phyloP scores from a whole-genome alignment of 2,888 invertebrate genomes.

The Pherbina coryleti region DNA sequence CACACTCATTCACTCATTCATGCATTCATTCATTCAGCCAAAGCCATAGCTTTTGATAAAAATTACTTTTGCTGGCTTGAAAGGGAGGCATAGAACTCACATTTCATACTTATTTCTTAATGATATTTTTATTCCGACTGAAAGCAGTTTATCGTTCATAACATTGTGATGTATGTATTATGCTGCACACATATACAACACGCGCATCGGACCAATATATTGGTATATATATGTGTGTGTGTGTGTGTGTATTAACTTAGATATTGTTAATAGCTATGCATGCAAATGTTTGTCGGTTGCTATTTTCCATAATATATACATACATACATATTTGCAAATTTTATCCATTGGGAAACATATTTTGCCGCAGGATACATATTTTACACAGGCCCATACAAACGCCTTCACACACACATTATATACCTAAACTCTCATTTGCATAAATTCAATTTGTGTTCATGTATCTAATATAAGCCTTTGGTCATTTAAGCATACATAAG shows the following conservation, averaged over 20 bases:
- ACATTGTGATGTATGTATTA: constrained; percentile 15
- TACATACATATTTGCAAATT: constrained; percentile 14
- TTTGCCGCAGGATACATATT: constrained; percentile 21
- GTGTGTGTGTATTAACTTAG: not conserved
- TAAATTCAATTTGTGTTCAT: constrained; percentile 52
- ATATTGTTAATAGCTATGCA: not conserved
- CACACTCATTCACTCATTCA: not conserved
- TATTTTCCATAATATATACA: constrained; percentile 1
- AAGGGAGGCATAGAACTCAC: constrained; percentile 51
- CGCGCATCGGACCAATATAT: not conserved
- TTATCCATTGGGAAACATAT: constrained; percentile 21
- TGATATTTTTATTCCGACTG: constrained; percentile 53
- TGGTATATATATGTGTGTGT: not conserved
- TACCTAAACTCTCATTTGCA: constrained; percentile 47
- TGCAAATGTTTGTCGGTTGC: not conserved
- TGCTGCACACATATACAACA: constrained; percentile 2
- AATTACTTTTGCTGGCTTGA: not conserved
- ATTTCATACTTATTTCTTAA: constrained; percentile 59
- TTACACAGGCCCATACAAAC: not conserved
- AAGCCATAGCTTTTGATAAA: too few relatives aligned
- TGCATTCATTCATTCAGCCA: not conserved
- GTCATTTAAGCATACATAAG: too few relatives aligned
- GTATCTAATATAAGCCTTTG: not conserved
- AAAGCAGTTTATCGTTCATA: constrained; percentile 23
- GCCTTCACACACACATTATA: not conserved